These are phyloP conservation scores for Martes martes DNA, from an alignment of 2,113 vertebrate species.

Conservation along the genomic window DNA sequence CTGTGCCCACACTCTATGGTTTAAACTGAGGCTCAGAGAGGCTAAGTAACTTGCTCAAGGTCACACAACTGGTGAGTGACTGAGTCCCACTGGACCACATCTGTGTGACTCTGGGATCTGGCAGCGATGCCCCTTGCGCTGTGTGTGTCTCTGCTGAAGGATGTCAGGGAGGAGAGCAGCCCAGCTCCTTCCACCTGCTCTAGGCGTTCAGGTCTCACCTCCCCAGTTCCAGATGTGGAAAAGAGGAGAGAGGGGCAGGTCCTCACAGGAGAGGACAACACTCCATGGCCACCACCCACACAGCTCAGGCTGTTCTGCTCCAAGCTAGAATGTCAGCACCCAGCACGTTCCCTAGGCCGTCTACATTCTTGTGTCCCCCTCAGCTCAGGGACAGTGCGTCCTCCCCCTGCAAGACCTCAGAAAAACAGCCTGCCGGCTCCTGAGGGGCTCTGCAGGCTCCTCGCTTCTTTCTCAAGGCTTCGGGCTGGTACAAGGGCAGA, in stretches of 20 bases:
- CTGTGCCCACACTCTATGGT: neutral
- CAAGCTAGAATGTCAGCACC: fast-evolving
- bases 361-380: neutral
- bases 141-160: neutral
- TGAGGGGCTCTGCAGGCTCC: neutral
- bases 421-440: neutral
- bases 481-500: neutral
- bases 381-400: neutral
- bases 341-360: fast-evolving
- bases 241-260: neutral
- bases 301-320: neutral
- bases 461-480: neutral
- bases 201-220: neutral
- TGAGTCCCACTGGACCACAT: neutral
- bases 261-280: neutral
- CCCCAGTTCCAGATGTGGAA: neutral
- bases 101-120: neutral
- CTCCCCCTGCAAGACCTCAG: too few species aligned
- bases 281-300: neutral
- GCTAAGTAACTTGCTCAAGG: neutral
- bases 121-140: fast-evolving
- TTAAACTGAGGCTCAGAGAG: neutral
- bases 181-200: neutral
- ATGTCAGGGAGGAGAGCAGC: neutral
- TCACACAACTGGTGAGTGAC: neutral